A percentile compares a stretch with the other conserved stretches of the same genome.
Evolutionary conservation across 2,113 vertebrate genomes (phyloP).

Genomic region (Hypomesus transpacificus): DNA sequence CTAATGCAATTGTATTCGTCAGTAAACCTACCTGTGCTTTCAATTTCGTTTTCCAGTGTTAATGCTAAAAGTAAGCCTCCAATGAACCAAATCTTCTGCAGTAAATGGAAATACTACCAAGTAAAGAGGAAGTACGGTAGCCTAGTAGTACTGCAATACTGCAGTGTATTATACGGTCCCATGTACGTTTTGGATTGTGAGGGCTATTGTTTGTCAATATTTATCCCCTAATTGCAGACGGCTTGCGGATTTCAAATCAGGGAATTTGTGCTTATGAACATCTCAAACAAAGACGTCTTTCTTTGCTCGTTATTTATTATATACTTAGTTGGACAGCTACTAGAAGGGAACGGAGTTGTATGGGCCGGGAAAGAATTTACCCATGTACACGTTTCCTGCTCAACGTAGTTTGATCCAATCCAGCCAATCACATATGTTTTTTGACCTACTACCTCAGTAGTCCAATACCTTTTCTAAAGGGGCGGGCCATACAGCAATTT

Average conservation of each 20-base stretch:
- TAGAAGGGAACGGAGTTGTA: conserved; percentile 28
- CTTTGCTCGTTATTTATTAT: background rate
- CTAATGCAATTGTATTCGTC: background rate
- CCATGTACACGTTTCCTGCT: conserved; percentile 62
- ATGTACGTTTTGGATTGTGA: no score
- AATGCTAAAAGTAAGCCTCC: background rate
- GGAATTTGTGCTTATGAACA: background rate
- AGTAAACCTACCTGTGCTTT: background rate
- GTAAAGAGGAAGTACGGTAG: background rate
- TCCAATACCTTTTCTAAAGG: background rate
- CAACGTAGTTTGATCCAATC: fast-evolving
- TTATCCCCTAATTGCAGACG: no score
- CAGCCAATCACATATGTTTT: conserved; percentile 40
- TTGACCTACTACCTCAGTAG: background rate
- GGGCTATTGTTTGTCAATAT: no score
- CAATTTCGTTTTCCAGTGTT: background rate
- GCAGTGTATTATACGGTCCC: conserved; percentile 2
- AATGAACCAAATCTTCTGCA: background rate
- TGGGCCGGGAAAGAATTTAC: conserved; percentile 62
- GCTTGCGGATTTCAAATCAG: no score
- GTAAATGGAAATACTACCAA: conserved; percentile 5
- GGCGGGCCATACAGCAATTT: conserved; percentile 9
- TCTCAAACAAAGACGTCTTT: background rate
- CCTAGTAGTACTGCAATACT: conserved; percentile 10
- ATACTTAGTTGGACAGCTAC: conserved; percentile 48